These are phyloP conservation scores for Drosophila pseudotakahashii DNA, from an alignment of 2,888 invertebrate genomes.

Conservation along the genomic window DNA sequence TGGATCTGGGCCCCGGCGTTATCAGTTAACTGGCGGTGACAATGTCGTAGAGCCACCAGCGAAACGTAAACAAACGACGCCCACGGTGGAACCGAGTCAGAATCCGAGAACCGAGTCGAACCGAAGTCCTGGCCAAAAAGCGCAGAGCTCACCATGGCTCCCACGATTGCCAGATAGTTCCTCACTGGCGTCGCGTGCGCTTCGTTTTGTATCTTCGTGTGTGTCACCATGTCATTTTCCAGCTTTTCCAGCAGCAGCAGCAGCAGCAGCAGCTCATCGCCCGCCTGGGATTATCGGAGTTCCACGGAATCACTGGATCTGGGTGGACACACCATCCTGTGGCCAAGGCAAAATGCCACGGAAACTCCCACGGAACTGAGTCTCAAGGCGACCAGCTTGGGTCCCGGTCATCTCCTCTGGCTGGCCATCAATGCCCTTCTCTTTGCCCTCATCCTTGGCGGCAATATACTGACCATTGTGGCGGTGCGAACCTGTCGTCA, in stretches of 20 bases:
- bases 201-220: slow-evolving; percentile 36
- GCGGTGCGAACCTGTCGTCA: slow-evolving; percentile 90
- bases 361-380: not conserved
- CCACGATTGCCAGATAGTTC: slow-evolving; percentile 55
- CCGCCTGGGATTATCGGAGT: slow-evolving; percentile 12
- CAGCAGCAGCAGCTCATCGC: slow-evolving; percentile 1
- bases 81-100: slow-evolving; percentile 55
- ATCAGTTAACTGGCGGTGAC: slow-evolving; percentile 49
- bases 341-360: not conserved
- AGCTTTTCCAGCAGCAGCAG: too few relatives aligned
- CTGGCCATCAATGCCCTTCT: slow-evolving; percentile 88
- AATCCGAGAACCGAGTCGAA: not conserved
- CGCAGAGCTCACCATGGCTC: slow-evolving; percentile 5
- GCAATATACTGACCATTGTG: slow-evolving; percentile 90
- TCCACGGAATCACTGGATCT: not conserved
- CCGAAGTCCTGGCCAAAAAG: slow-evolving; percentile 34
- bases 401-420: slow-evolving; percentile 85
- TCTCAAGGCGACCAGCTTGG: slow-evolving; percentile 18
- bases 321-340: slow-evolving; percentile 1
- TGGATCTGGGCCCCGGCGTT: slow-evolving; percentile 42
- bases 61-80: slow-evolving; percentile 80
- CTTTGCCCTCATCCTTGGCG: slow-evolving; percentile 88
- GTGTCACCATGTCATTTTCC: slow-evolving; percentile 8
- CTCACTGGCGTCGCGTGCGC: slow-evolving; percentile 56
- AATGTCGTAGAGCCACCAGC: slow-evolving; percentile 34